phyloP scores from a whole-genome alignment of 2,888 invertebrate genomes.

The Ochlodes sylvanus region DNA sequence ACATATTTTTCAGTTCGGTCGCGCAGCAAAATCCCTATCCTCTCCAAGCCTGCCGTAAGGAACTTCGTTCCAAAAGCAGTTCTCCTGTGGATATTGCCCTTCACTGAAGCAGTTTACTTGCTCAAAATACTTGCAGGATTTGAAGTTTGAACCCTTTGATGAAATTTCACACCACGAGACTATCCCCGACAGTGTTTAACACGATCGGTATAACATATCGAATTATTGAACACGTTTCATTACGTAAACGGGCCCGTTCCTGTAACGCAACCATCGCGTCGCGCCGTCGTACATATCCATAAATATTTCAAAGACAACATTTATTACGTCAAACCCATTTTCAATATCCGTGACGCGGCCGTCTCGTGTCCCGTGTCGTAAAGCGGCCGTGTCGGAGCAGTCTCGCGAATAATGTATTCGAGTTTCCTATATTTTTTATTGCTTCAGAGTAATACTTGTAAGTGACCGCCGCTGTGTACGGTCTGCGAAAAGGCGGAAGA shows the following conservation, averaged over 20 bases:
- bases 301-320: conserved; percentile 33
- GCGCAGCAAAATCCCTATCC: no score
- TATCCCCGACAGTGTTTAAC: background rate
- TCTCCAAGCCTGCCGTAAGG: no score
- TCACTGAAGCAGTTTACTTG: no score
- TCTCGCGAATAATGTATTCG: conserved; percentile 48
- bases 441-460: conserved; percentile 50
- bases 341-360: conserved; percentile 29
- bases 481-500: conserved; percentile 1
- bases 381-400: conserved; percentile 32
- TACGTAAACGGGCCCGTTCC: background rate
- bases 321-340: conserved; percentile 30
- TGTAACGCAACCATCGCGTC: background rate
- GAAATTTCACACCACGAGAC: background rate
- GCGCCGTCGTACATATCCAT: background rate
- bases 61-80: no score
- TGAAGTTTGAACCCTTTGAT: background rate
- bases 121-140: background rate
- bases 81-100: no score
- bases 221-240: conserved; percentile 19
- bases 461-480: conserved; percentile 46
- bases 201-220: background rate
- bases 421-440: conserved; percentile 52
- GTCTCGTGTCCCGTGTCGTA: conserved; percentile 30
- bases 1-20: no score